Evolutionary conservation across 2,797 vertebrate species (phyloP).

Genomic region (Cossypha dichroa): DNA sequence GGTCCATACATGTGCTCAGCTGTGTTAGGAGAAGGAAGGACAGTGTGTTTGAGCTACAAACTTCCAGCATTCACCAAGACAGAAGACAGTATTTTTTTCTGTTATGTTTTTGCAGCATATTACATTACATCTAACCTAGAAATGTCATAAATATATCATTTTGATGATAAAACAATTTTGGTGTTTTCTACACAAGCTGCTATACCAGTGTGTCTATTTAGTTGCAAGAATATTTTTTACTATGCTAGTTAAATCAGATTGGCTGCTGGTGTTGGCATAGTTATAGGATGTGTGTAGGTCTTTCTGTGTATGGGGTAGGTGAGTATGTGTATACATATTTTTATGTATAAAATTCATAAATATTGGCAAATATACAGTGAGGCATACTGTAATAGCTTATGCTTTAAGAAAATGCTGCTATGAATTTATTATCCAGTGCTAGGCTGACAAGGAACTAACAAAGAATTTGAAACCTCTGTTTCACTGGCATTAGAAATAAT

Average conservation of each 20-base stretch:
- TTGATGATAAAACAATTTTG: background rate
- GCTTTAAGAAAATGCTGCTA: background rate
- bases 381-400: background rate
- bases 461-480: background rate
- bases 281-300: background rate
- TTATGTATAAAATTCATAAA: background rate
- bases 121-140: conserved; percentile 18
- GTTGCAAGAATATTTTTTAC: background rate
- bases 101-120: background rate
- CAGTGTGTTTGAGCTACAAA: background rate
- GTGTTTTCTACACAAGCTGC: background rate
- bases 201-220: background rate
- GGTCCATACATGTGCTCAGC: background rate
- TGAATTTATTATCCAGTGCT: background rate
- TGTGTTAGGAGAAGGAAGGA: background rate
- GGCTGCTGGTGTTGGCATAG: background rate
- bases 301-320: background rate
- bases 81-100: background rate
- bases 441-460: background rate
- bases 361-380: background rate
- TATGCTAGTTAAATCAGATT: background rate
- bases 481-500: background rate
- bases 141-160: conserved; percentile 30
- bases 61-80: background rate
- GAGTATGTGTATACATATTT: background rate